phyloP scores from a whole-genome alignment of 2,888 invertebrate genomes.

The Cancer borealis region DNA sequence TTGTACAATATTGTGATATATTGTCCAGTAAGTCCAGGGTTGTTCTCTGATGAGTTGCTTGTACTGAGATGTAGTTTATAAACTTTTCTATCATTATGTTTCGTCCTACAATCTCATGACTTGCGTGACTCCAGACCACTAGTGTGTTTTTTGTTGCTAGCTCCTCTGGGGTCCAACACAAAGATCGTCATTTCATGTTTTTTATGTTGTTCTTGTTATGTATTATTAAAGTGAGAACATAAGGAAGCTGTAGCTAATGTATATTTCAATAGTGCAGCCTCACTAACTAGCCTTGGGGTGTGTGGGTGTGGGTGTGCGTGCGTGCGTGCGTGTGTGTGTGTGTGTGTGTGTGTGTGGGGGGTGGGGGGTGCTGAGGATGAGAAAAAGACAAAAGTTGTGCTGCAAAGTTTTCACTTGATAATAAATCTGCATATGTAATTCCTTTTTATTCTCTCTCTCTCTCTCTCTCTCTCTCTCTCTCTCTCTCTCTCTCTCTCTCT shows the following conservation, averaged over 20 bases:
- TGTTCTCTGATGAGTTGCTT: neutral
- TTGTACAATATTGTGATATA: conserved; percentile 49
- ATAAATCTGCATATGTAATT: neutral
- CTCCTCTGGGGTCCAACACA: neutral
- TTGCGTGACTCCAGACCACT: neutral
- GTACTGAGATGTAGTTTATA: neutral
- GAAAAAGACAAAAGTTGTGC: neutral
- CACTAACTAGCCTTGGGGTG: neutral
- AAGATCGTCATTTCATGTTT: neutral
- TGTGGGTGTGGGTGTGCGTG: neutral
- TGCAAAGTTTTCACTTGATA: neutral
- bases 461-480: neutral
- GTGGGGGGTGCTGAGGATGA: neutral
- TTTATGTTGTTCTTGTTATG: neutral
- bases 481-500: conserved; percentile 1
- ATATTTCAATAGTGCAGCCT: neutral
- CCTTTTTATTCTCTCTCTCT: neutral
- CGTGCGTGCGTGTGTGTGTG: neutral
- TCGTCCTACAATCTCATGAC: neutral
- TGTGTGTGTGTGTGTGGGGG: neutral
- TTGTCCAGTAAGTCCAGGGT: conserved; percentile 30
- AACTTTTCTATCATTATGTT: conserved; percentile 29
- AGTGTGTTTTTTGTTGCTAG: neutral
- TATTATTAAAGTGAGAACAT: neutral
- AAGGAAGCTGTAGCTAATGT: neutral